These are phyloP conservation scores for Fundulus diaphanus DNA, from an alignment of 2,797 vertebrate genomes.

Conservation along the genomic window DNA sequence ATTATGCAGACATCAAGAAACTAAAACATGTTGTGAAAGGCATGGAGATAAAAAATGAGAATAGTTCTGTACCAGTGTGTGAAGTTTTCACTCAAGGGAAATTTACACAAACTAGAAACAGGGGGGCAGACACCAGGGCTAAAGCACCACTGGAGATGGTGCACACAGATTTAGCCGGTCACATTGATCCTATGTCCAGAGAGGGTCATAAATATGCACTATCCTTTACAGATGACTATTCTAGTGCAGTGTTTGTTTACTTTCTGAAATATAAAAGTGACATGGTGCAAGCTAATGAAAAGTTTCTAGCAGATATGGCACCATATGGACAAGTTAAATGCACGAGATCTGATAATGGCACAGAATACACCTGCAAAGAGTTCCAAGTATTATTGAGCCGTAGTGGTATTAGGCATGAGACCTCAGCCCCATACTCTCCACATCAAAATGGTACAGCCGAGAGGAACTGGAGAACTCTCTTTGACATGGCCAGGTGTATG, in stretches of 20 bases:
- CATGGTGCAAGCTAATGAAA: background rate
- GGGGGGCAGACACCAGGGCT: too few relatives aligned
- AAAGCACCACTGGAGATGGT: too few relatives aligned
- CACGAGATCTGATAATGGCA: background rate
- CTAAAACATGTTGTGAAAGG: too few relatives aligned
- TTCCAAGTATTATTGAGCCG: background rate
- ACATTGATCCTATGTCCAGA: too few relatives aligned
- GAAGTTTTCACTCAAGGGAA: too few relatives aligned
- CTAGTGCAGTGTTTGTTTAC: background rate
- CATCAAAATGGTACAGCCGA: slow-evolving; percentile 10
- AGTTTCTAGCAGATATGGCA: background rate
- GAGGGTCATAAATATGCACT: background rate
- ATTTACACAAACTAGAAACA: too few relatives aligned
- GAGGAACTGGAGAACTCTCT: slow-evolving; percentile 1
- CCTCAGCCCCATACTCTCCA: background rate
- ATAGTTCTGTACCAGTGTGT: too few relatives aligned
- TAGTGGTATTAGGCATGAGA: slow-evolving; percentile 10
- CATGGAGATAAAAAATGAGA: too few relatives aligned
- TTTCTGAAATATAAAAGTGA: slow-evolving; percentile 1
- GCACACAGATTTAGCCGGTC: too few relatives aligned
- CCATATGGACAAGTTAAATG: background rate
- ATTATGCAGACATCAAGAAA: too few relatives aligned
- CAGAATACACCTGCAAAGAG: background rate
- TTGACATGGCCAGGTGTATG: too few relatives aligned
- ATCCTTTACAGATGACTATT: background rate